A percentile compares a stretch with the other conserved stretches of the same genome.
Conservation (phyloP, 2,888 invertebrate species). For the Drosophila pegasa region DNA sequence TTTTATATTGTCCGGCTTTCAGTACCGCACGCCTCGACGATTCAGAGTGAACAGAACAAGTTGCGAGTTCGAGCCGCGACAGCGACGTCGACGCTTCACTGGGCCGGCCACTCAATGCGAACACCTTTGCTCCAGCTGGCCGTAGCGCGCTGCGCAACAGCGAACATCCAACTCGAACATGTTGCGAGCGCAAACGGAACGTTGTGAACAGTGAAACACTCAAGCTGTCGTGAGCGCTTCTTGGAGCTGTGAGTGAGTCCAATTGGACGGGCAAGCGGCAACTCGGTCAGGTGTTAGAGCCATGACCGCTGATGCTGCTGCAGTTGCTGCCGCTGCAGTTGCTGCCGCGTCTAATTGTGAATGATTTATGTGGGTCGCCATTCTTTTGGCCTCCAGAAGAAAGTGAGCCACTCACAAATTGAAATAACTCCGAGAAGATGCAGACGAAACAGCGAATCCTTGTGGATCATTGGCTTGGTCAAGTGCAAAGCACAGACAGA, state of each 20-base stretch:
- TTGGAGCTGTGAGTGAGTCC: conserved; percentile 22
- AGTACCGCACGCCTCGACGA: conserved; percentile 65
- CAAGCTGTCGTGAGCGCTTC: conserved; percentile 4
- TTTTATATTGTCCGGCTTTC: conserved; percentile 54
- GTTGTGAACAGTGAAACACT: conserved; percentile 37
- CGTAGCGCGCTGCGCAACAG: neutral
- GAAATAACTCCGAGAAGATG: conserved; percentile 22
- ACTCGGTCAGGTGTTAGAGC: conserved; percentile 72
- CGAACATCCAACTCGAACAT: conserved; percentile 38
- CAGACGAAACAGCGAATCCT: conserved; percentile 17
- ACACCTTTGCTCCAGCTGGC: conserved; percentile 9
- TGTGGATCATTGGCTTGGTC: conserved; percentile 23
- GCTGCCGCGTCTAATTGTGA: conserved; percentile 75
- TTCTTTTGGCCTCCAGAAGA: conserved; percentile 53
- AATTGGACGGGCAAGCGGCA: conserved; percentile 42
- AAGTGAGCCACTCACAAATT: conserved; percentile 53
- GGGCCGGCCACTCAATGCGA: conserved; percentile 48
- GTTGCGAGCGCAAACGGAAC: conserved; percentile 38
- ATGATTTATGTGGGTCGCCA: conserved; percentile 77
- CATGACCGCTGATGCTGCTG: conserved; percentile 54
- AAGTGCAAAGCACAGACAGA: conserved; percentile 18
- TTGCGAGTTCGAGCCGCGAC: conserved; percentile 59
- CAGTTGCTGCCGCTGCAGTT: conserved; percentile 26
- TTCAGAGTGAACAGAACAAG: conserved; percentile 64
- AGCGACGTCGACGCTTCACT: conserved; percentile 40